phyloP scores from a whole-genome alignment of 1,140 invertebrate genomes.

The Nebria ingens region DNA sequence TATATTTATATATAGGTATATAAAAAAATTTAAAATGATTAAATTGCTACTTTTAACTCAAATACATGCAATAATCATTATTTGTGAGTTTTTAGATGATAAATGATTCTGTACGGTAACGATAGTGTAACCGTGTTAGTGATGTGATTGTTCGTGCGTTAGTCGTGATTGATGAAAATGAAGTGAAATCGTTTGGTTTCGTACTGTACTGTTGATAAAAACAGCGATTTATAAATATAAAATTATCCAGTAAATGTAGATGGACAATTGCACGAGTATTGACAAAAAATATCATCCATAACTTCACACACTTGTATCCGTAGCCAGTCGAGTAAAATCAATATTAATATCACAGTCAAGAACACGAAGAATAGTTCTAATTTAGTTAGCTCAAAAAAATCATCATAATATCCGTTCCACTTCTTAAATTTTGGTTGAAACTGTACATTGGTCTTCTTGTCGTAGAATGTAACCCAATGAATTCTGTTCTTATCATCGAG shows the following conservation, averaged over 20 bases:
- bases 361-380: background rate
- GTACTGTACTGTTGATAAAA: no score
- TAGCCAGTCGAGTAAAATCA: background rate
- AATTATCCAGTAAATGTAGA: background rate
- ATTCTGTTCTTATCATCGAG: background rate
- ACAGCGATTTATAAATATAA: background rate
- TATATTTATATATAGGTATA: no score
- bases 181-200: no score
- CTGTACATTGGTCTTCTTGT: background rate
- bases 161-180: no score
- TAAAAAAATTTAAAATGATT: no score
- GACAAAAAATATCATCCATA: background rate
- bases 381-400: background rate
- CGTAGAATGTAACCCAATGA: background rate
- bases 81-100: no score
- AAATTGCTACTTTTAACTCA: no score
- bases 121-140: no score
- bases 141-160: no score
- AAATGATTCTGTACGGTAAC: no score
- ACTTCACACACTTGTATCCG: background rate
- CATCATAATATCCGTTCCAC: background rate
- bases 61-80: no score
- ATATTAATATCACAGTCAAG: background rate
- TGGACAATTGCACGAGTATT: background rate
- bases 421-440: background rate